A percentile compares a stretch with the other conserved stretches of the same genome.
These are phyloP conservation scores for Sciurus niger DNA, from an alignment of 2,113 vertebrate genomes.

Conservation along the genomic window DNA sequence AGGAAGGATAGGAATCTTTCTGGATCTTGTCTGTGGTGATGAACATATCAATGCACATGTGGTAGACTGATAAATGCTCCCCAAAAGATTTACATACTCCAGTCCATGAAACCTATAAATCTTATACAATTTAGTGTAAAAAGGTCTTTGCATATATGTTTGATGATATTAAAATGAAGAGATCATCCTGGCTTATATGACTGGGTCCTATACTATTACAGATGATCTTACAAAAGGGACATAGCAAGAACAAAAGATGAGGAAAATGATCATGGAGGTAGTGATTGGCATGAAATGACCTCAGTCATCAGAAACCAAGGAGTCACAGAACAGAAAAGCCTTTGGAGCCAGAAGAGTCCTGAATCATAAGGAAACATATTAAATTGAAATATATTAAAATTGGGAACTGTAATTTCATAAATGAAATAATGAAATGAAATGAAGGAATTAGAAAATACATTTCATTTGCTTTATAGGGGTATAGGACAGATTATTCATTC, in stretches of 20 bases:
- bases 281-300: not conserved
- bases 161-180: not conserved
- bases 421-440: not conserved
- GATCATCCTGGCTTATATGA: not conserved
- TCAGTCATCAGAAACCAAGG: not conserved
- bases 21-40: not conserved
- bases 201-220: not conserved
- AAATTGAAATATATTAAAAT: not conserved
- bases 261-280: not conserved
- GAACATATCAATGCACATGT: not conserved
- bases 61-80: not conserved
- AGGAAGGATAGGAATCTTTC: not conserved
- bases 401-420: not conserved
- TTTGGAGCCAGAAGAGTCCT: not conserved
- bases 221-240: not conserved
- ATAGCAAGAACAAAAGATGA: not conserved
- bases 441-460: not conserved
- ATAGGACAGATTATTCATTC: not conserved
- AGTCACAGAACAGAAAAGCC: not conserved
- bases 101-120: not conserved
- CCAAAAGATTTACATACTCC: rapidly evolving
- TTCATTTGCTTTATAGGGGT: not conserved
- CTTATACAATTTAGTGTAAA: not conserved
- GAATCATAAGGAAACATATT: not conserved
- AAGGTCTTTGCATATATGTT: not conserved